These are phyloP conservation scores for Actinia tenebrosa DNA, from an alignment of 64 coral and sea anemone species.

Conservation along the genomic window DNA sequence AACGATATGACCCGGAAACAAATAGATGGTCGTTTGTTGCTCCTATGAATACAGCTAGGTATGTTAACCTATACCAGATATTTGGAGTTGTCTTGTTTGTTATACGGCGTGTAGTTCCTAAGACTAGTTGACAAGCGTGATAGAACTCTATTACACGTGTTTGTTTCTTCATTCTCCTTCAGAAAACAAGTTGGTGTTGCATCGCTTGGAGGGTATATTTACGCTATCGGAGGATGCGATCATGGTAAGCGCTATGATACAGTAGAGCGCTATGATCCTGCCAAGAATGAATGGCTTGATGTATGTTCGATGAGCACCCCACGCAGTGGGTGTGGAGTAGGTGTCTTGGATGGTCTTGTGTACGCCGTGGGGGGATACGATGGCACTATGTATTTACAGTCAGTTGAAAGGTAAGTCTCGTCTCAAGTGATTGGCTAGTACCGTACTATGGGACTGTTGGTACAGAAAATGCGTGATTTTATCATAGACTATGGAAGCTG, in stretches of 20 bases:
- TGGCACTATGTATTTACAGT: conserved; percentile 87
- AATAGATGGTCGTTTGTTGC: conserved; percentile 87
- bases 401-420: conserved; percentile 82
- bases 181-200: conserved; percentile 97
- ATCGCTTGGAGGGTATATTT: conserved; percentile 72
- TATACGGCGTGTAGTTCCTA: too few relatives aligned
- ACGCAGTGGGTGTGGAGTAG: conserved; percentile 96
- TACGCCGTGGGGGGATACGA: conserved; percentile 95
- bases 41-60: conserved; percentile 92
- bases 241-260: conserved; percentile 84
- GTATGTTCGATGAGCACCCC: conserved; percentile 96
- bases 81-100: too few relatives aligned
- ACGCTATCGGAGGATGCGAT: conserved; percentile 96
- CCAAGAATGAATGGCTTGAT: conserved; percentile 80
- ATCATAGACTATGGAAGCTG: too few relatives aligned
- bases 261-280: conserved; percentile 91
- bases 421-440: too few relatives aligned
- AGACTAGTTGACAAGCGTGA: too few relatives aligned
- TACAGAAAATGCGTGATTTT: too few relatives aligned
- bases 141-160: neutral
- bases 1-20: conserved; percentile 81
- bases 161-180: neutral
- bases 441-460: too few relatives aligned
- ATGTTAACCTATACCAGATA: neutral
- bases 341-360: conserved; percentile 90